These are phyloP conservation scores for Pseudobourletiella spinata DNA, from an alignment of 1,140 invertebrate genomes.

Conservation along the genomic window DNA sequence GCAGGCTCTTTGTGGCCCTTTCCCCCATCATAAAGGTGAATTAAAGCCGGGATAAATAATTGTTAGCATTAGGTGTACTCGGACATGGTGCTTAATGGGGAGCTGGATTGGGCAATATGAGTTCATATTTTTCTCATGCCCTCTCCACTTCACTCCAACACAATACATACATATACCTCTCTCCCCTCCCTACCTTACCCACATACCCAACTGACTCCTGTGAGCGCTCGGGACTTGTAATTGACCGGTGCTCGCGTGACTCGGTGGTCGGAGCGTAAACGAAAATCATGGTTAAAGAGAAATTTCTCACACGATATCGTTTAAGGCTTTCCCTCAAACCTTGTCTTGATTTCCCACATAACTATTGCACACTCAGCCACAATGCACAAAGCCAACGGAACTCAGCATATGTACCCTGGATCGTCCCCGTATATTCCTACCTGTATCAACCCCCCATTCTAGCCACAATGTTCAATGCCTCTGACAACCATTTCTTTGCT, in stretches of 20 bases:
- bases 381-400: too few relatives aligned
- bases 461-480: not conserved
- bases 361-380: not conserved
- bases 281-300: not conserved
- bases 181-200: too few relatives aligned
- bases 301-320: conserved; percentile 20
- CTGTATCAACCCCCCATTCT: not conserved
- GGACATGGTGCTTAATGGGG: too few relatives aligned
- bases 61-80: too few relatives aligned
- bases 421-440: not conserved
- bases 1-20: too few relatives aligned
- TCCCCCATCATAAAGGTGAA: too few relatives aligned
- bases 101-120: too few relatives aligned
- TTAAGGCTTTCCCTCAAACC: not conserved
- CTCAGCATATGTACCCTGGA: too few relatives aligned
- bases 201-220: not conserved
- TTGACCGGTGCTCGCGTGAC: conserved; percentile 1
- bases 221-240: not conserved
- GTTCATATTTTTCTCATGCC: not conserved
- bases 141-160: too few relatives aligned
- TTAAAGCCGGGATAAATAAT: too few relatives aligned
- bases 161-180: too few relatives aligned
- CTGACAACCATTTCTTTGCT: not conserved
- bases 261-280: not conserved
- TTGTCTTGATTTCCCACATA: not conserved